phyloP scores from a whole-genome alignment of 2,113 vertebrate species.

The Ctenodactylus gundi region DNA sequence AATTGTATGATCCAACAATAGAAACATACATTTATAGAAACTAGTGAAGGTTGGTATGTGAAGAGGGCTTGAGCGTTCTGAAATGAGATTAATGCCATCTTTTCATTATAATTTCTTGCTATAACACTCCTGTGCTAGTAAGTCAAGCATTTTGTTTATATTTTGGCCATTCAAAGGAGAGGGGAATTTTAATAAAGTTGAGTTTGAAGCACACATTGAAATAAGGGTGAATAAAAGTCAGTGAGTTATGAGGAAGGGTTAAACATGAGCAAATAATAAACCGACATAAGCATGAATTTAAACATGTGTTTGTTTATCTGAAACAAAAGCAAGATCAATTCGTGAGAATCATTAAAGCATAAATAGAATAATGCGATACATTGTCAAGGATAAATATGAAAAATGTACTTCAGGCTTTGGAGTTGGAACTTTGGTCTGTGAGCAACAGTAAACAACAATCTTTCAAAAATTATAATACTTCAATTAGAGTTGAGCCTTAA shows the following conservation, averaged over 20 bases:
- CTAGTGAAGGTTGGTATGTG: no score
- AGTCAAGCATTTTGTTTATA: not conserved
- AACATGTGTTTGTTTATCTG: not conserved
- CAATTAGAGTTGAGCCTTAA: not conserved
- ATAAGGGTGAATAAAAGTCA: not conserved
- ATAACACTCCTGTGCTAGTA: not conserved
- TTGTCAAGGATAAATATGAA: not conserved
- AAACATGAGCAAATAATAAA: not conserved
- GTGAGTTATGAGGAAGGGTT: not conserved
- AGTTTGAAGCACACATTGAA: not conserved
- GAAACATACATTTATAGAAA: not conserved
- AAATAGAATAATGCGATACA: not conserved
- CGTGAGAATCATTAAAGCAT: not conserved
- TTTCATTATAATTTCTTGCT: not conserved
- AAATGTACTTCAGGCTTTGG: not conserved
- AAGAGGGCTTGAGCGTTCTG: not conserved
- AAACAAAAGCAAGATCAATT: not conserved
- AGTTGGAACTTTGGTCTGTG: not conserved
- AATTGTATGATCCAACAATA: not conserved
- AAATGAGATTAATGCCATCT: not conserved
- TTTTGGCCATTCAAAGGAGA: not conserved
- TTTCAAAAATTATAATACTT: not conserved
- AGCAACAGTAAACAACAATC: not conserved
- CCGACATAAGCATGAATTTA: no score
- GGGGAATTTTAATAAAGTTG: not conserved